Base-by-base conservation (phyloP, 1,140 invertebrate genomes). In the Drosophila bocqueti region DNA sequence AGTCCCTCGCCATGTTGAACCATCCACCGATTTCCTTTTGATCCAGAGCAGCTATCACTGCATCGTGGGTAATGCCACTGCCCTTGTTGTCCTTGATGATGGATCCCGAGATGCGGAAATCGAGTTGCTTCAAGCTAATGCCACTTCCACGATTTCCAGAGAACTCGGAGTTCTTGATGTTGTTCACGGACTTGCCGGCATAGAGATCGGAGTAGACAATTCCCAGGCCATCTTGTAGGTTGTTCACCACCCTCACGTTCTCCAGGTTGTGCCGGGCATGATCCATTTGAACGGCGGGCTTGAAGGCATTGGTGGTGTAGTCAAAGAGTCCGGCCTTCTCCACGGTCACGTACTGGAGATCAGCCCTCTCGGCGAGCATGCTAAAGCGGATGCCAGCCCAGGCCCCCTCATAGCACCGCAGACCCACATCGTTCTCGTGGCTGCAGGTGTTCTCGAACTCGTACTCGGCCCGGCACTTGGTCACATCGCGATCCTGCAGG, bases 251-350 rank as follows among this genome's bases (percentile, higher is more conserved):
- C 79, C 95, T 95, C 6, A 99, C 95, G 77, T 97, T 96, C 87
- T 98, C 96, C 73, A 99, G 94, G 29, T 97, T 96, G 91, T 99
- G 98, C 60, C 97, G 95, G 58, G 98, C 97, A 93, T 99, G 99
- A 93, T 99, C 99, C 64, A 99, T 97, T 94, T 99, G 98, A 3
- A 99, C 93, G 0, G 98, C 99, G 50, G 97, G 97, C 91, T 97
- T 98, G 79, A 99, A 99, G 4, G 95, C 92, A 93, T 97, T 97
- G 0, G 97, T 98, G 1, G 97, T 95, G 92, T 98, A 99, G 94
- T 99, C 99, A 18, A 99, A 94, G 1, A 99, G 94, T 0, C 99
- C 99, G 7, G 98, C 98, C 93, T 96, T 96, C 93, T 99, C 97
- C 59, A 99, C 96, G 8, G 96, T 96, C 7, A 98, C 95, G 83